Base-by-base conservation (phyloP, 2,888 invertebrate species). In the Dasypolia templi region DNA sequence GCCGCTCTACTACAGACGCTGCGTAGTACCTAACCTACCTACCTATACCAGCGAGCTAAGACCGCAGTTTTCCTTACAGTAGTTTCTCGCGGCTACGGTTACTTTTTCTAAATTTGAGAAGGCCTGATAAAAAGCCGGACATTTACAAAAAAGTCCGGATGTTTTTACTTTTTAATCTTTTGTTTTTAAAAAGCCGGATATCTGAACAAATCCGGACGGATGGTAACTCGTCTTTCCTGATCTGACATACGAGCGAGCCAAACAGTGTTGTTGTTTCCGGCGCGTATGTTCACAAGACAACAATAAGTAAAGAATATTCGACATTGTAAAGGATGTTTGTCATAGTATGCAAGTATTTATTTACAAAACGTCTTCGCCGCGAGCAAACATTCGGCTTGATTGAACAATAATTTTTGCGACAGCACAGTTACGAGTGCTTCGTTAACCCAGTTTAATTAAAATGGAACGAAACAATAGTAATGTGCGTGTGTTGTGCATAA, bases 401-500 rank as follows among this genome's bases (percentile, higher is more conserved):
- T 68, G 53, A 75, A 73, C 67, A 75, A 78, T 62, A 78, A 75
- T 70, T 44, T 53, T 55, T 46, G 51, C 29, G 35, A 56, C 53
- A 46, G 39, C 56, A 17, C 44, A 42, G 32, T 59, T 55, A 53
- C 46, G 51, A 67, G 17, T 51, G 49, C 70, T 22, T 35, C 51
- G 22, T 61, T 32, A 49, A 42, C 61, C 12, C 42, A n/a, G 62
- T 58, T 39, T 62, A 58, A 64, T 49, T 72, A 61, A 58, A 59
- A 82, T 85, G 85, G 76, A 87, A 29, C 74, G 67, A 53, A 71
- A 66, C 1, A 51, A 49, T 70, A 72, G 62, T 55, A 77, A 62
- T 65, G 46, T 61, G 75, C 55, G 72, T 84, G 64, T 84, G 82
- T 80, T 88, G 75, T 84, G 82, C 69, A 72, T 82, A 49, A 89